phyloP scores from a whole-genome alignment of 2,888 invertebrate species.

The Dysmachus trigonus region DNA sequence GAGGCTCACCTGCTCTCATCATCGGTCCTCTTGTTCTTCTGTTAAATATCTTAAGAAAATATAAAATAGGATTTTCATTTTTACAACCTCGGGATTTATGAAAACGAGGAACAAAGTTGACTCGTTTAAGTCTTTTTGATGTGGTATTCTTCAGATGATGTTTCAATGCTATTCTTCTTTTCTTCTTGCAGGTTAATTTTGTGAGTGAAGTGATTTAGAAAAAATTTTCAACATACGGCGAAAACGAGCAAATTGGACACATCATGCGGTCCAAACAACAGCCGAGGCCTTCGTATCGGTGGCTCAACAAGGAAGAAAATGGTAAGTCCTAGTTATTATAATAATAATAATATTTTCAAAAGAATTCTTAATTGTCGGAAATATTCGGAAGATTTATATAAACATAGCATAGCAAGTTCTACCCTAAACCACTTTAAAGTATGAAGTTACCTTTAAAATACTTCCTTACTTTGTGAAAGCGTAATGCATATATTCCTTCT shows the following conservation, averaged over 20 bases:
- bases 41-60: neutral
- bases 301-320: slow-evolving; percentile 73
- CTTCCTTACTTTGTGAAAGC: no score
- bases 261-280: slow-evolving; percentile 77
- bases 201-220: slow-evolving; percentile 2
- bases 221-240: slow-evolving; percentile 37
- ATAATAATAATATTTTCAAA: no score
- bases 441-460: no score
- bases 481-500: no score
- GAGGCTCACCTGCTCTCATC: neutral
- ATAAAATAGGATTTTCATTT: neutral
- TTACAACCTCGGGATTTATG: neutral
- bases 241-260: slow-evolving; percentile 61
- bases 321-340: slow-evolving; percentile 62
- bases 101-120: neutral
- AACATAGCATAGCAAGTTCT: no score
- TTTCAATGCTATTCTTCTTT: neutral
- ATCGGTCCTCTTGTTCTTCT: neutral
- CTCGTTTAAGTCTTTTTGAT: neutral
- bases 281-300: slow-evolving; percentile 75
- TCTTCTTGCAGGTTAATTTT: slow-evolving; percentile 24
- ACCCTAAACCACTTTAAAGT: no score
- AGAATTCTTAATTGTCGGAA: no score
- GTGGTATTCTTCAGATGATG: neutral
- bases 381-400: no score